Evolutionary conservation across 2,888 invertebrate species (phyloP), one percentile per base, ranked within the genome.

Genomic region (Dolichopus griseipennis): DNA sequence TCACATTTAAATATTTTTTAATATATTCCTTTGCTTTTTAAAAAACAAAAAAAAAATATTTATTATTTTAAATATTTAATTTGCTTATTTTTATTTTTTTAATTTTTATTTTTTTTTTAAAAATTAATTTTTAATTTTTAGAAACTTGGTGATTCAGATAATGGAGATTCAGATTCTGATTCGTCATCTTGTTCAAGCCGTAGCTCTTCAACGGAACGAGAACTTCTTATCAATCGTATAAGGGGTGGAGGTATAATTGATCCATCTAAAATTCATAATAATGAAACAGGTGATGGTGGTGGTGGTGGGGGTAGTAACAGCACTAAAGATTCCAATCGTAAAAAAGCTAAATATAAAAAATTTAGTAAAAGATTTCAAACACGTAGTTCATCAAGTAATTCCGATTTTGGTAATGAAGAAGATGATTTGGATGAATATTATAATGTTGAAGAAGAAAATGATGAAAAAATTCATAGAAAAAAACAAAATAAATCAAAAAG

Each of bases 91-190:
- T 62, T 22, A 22, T 22, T 27, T 63, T 63, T 63, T 63, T 15
- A 27, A 2, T 63, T 63, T 63, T 63, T 34, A 18, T 66, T 61
- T 52, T 62, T 9, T 64, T 22, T 34, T 52, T 9, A 61, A 62
- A 27, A 65, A 22, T 27, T 15, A 63, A 62, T 22, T 22, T 27
- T 61, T 21, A 21, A 61, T 33, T 27, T 64, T 18, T 20, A 33
- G 34, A 65, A 69, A 34, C 65, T 65, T 27, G 70, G 71, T 33
- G 72, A 72, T 70, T 72, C 72, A 22, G 75, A 78, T 64, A 78
- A 76, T 5, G 78, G 76, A 66, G 80, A 79, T 71, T 78, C 79
- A 66, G 80, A 79, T 71, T 78, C 79, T 33, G 79, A 79, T 70
- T 76, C 77, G 62, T 79, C 79, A 21, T 75, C 75, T 3, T 77